Evolutionary conservation across 2,888 invertebrate species (phyloP), one percentile per base, ranked within the genome.

Genomic region (Seira musarum): DNA sequence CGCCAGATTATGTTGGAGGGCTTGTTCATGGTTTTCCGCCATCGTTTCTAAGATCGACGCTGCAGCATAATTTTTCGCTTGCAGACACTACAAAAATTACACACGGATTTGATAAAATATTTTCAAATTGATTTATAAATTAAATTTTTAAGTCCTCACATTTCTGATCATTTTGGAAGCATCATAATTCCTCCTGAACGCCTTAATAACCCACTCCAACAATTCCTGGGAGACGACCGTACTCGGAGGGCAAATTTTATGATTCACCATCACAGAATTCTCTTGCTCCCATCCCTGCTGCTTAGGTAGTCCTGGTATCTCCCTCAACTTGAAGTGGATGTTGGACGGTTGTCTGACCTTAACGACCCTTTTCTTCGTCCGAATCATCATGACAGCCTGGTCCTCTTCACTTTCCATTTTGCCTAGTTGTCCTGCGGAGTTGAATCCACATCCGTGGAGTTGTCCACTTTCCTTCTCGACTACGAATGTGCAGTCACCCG

Each of bases 11-110:
- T 82, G 81, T 30, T 82, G 87, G 19, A 90, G 87, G 10, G 90
- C 89, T 15, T 88, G 87, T 21, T 88, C 88, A 78, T 89, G 88
- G 80, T 90, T 89, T 60, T 89, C 88, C 24, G 90, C 89, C 66
- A 91, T 86, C 17, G 89, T 87, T 24, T 90, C 89, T 25, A 91
- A 84, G 84, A 90, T 89, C 1, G 90, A 89, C 35, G 90, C 89
- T 8, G 90, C 90, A 87, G 90, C 89, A 84, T 89, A 89, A 83
- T 90, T 90, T 68, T 88, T 88, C 60, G 89, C 84, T 78, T 89
- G 88, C 2, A 89, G 69, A 79, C 90, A 89, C 90, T 90, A 85
- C 2, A 67, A 40, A 17, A 69, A 49, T n/a, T 30, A 8, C 30
- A 30, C 8, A 30, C n/a, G n/a, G n/a, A n/a, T n/a, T n/a, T n/a